These are phyloP conservation scores for Lumbricus terrestris DNA, from an alignment of 2,888 invertebrate genomes.

Conservation along the genomic window DNA sequence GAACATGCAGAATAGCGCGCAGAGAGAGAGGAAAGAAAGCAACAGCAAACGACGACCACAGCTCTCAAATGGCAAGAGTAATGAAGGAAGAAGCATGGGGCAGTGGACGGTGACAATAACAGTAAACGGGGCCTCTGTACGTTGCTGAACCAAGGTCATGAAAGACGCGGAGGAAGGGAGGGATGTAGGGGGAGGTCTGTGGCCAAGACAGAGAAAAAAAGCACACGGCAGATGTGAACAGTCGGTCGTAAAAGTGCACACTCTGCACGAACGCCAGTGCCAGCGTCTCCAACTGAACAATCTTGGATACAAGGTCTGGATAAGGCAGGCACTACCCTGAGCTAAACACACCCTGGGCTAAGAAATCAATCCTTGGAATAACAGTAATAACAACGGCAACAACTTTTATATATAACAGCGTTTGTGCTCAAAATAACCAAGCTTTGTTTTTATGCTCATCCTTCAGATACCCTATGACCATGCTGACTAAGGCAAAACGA, in stretches of 20 bases:
- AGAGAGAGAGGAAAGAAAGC: not conserved
- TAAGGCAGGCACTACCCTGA: not conserved
- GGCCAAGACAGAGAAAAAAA: not conserved
- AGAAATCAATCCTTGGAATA: not conserved
- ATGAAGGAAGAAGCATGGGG: not conserved
- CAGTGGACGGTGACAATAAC: not conserved
- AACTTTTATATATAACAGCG: too few relatives aligned
- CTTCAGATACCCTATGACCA: not conserved
- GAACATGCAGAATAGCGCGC: not conserved
- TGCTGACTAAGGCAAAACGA: not conserved
- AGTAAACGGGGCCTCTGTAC: not conserved
- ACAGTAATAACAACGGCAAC: not conserved
- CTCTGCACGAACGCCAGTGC: not conserved
- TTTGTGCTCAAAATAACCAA: not conserved
- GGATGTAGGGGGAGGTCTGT: not conserved
- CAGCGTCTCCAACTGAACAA: not conserved
- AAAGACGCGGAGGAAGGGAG: not conserved
- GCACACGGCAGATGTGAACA: not conserved
- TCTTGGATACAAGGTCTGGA: not conserved
- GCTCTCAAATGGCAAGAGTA: conserved; percentile 3
- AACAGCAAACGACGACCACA: not conserved
- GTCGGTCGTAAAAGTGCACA: not conserved
- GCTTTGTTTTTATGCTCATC: not conserved
- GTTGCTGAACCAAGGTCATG: not conserved
- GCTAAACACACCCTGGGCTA: too few relatives aligned